Percentiles rank a stretch among this genome's conserved stretches.
Evolutionary conservation across 2,113 vertebrate genomes (phyloP).

Genomic region (Pandion haliaetus): DNA sequence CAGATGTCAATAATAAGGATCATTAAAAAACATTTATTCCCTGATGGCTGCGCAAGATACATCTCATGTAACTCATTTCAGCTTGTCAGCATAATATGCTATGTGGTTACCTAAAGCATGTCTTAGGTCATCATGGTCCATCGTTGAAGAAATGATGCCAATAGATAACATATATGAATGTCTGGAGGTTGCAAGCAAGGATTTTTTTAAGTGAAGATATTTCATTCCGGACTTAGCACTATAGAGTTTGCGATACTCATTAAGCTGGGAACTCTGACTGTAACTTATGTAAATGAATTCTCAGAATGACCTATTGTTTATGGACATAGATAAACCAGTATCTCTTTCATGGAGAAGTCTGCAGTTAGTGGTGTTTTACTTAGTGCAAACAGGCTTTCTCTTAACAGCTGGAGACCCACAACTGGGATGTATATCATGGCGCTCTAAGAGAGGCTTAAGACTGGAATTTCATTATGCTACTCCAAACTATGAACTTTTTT

Average conservation of each 20-base stretch:
- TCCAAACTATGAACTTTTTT: background rate
- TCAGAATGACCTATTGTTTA: background rate
- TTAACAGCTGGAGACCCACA: background rate
- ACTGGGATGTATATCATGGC: background rate
- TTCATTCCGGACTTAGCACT: background rate
- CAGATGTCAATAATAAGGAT: background rate
- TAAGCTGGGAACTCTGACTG: background rate
- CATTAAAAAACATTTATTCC: background rate
- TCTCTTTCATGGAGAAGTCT: background rate
- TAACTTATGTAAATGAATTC: background rate
- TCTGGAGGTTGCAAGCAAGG: background rate
- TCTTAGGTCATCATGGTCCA: background rate
- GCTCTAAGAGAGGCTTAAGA: background rate
- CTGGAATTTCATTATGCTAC: background rate
- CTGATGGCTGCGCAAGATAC: background rate
- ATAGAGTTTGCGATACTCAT: background rate
- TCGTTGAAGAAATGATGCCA: background rate
- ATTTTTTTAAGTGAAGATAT: background rate
- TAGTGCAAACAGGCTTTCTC: background rate
- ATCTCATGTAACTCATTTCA: background rate
- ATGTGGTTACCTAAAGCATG: background rate
- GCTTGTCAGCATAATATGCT: background rate
- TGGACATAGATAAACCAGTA: background rate
- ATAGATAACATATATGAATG: background rate
- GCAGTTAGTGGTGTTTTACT: background rate